These are phyloP conservation scores for Cochlearius cochlearius DNA, from an alignment of 2,113 vertebrate species.

Conservation along the genomic window DNA sequence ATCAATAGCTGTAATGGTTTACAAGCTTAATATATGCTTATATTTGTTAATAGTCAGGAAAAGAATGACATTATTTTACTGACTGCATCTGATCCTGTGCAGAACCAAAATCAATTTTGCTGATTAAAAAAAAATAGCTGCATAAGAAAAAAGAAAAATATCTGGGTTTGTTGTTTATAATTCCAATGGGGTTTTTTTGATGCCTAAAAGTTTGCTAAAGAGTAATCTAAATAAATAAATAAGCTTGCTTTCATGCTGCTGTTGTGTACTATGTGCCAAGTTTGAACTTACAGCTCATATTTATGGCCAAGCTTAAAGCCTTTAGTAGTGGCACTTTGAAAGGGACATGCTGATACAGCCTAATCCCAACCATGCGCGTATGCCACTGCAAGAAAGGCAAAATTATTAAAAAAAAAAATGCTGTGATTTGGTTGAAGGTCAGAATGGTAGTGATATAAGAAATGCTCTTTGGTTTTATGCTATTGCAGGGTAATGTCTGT, in stretches of 20 bases:
- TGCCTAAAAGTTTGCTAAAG: background rate
- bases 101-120: background rate
- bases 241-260: background rate
- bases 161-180: background rate
- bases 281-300: background rate
- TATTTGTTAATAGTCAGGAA: background rate
- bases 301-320: background rate
- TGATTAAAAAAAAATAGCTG: background rate
- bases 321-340: background rate
- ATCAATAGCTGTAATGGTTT: background rate
- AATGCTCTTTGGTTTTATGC: background rate
- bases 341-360: background rate
- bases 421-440: background rate
- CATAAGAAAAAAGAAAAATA: background rate
- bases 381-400: background rate
- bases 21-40: background rate
- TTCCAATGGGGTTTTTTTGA: background rate
- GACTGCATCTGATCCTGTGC: background rate
- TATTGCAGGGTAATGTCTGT: background rate
- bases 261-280: background rate
- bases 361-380: background rate
- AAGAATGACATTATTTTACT: background rate
- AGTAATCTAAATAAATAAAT: background rate
- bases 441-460: background rate
- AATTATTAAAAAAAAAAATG: background rate